Base-by-base conservation (phyloP, 1,140 invertebrate genomes). In the Druon quercuslanigerum region DNA sequence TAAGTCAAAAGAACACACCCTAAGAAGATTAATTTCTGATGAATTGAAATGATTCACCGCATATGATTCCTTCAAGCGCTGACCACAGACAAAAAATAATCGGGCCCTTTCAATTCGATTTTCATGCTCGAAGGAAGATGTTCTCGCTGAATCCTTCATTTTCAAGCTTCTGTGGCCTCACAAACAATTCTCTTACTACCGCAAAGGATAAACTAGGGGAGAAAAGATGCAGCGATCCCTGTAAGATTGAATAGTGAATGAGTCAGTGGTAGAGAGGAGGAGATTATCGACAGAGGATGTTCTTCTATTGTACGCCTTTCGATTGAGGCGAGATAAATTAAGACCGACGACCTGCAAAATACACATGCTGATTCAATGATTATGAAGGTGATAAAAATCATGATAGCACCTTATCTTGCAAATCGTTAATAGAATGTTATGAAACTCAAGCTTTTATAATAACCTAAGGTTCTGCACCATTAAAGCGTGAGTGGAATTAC, bases 241-340 rank as follows among this genome's bases (percentile, higher is more conserved):
- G 72, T 51, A 73, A 73, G 72, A 73, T 73, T 52, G 72, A 73
- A 73, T 73, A 73, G 72, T 52, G 51, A 73, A 73, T 73, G 72
- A 73, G 17, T 73, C 72, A 33, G 25, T 52, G 71, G 50, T 51
- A 51, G 46, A 72, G 71, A 50, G n/a, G 71, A 50, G n/a, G 52
- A 33, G 72, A 52, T 52, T 51, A 51, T 73, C 20, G 50, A 73
- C 50, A 73, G 72, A 73, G 50, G 51, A 52, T 52, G 51, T 33
- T 73, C 72, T 52, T 52, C 72, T 73, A 52, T 73, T 52, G 50
- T 52, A 52, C n/a, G 46, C 46, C 46, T 51, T 19, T 51, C 71
- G 71, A 51, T 72, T 72, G 46, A 20, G 71, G 16, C 46, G 46
- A 72, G 50, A 72, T 51, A 51, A 72, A 50, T 72, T 51, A 50